Conservation (phyloP, 1,140 invertebrate genomes). For the Zaprionus inermis region DNA sequence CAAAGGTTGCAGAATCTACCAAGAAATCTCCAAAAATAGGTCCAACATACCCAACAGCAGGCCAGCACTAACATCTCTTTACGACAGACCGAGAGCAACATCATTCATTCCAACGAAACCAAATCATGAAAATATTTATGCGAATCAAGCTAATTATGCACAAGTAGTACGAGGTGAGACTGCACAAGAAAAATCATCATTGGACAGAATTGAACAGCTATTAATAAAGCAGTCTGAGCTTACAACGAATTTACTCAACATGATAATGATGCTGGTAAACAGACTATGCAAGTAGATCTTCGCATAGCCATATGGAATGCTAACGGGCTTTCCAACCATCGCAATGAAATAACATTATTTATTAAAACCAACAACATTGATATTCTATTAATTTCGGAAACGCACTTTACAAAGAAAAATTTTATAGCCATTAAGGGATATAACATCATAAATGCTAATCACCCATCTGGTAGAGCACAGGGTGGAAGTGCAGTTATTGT, state of each 20-base stretch:
- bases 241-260: slow-evolving; percentile 38
- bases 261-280: slow-evolving; percentile 36
- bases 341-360: slow-evolving; percentile 38
- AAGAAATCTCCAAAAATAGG: slow-evolving; percentile 32
- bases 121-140: too few species aligned
- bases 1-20: too few species aligned
- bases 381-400: slow-evolving; percentile 53
- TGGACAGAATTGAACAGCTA: slow-evolving; percentile 33
- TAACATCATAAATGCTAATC: slow-evolving; percentile 19
- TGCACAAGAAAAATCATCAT: background rate
- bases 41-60: too few species aligned
- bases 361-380: slow-evolving; percentile 27
- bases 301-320: slow-evolving; percentile 37
- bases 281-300: slow-evolving; percentile 41
- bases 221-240: slow-evolving; percentile 28
- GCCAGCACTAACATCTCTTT: too few species aligned
- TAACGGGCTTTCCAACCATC: slow-evolving; percentile 35
- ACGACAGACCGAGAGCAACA: too few species aligned
- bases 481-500: slow-evolving; percentile 19
- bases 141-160: background rate
- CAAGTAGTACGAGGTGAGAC: background rate
- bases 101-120: too few species aligned
- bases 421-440: slow-evolving; percentile 27
- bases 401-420: slow-evolving; percentile 73
- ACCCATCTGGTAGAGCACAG: slow-evolving; percentile 34